Conservation (phyloP, 2,888 invertebrate genomes). For the Stramonita haemastoma region DNA sequence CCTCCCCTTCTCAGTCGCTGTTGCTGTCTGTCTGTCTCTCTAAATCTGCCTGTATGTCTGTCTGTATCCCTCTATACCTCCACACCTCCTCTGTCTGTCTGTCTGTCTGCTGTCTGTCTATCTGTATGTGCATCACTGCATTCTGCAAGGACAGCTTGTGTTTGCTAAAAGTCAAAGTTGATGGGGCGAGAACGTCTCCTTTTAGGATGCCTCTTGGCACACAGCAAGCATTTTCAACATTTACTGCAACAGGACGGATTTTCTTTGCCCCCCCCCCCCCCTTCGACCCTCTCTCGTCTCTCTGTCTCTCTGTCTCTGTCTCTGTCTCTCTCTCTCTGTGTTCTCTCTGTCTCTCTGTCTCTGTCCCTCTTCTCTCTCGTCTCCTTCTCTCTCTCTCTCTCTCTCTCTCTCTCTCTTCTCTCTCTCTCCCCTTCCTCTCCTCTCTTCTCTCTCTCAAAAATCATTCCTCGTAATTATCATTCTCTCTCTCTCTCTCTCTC, state of each 20-base stretch:
- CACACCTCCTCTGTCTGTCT: not conserved
- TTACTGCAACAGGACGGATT: too few relatives aligned
- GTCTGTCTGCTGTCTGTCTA: not conserved
- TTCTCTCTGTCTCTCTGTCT: not conserved
- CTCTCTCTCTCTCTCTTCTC: not conserved
- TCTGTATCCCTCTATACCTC: not conserved
- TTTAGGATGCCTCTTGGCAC: too few relatives aligned
- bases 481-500: not conserved
- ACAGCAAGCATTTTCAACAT: too few relatives aligned
- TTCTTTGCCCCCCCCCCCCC: too few relatives aligned
- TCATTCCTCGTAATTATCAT: not conserved
- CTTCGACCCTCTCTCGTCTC: not conserved
- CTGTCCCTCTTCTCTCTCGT: not conserved
- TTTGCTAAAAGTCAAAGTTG: too few relatives aligned
- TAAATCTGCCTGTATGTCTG: not conserved
- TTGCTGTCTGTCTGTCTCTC: not conserved
- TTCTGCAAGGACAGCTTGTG: too few relatives aligned
- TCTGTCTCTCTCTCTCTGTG: not conserved
- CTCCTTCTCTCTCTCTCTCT: not conserved
- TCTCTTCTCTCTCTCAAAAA: not conserved
- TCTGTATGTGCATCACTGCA: not conserved
- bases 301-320: not conserved
- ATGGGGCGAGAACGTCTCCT: too few relatives aligned
- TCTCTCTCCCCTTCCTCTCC: not conserved
- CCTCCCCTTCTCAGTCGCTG: not conserved